Base-by-base conservation (phyloP, 1,140 invertebrate genomes). In the Bombus haemorrhoidalis region DNA sequence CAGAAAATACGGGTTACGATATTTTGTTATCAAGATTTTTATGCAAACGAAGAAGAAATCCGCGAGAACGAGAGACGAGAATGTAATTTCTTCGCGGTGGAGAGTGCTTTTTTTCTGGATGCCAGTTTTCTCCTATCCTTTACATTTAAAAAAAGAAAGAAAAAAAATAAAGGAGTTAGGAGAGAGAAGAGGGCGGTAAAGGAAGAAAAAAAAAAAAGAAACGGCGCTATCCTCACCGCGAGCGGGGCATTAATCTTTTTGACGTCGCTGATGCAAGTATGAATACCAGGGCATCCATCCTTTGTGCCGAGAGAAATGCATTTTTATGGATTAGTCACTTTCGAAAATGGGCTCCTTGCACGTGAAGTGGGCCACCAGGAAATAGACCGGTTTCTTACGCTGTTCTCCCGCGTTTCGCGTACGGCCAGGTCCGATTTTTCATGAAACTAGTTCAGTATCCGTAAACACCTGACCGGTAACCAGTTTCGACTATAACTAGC, bases 321-420 rank as follows among this genome's bases (percentile, higher is more conserved):
- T 85, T 85, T 85, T 85, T 85, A 85, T 85, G 83, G 83, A 85
- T 85, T 85, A 85, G 83, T 85, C 83, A 85, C 83, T 85, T 80
- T 68, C 57, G 57, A 74, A 81, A 85, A 85, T 85, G 83, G 81
- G 83, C 81, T 85, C 78, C 71, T 71, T 37, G 47, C 64, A 4
- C 83, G 77, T 47, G 69, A 80, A 79, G 68, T 79, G 76, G 73
- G 43, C 37, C 75, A 72, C 28, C 66, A 37, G 37, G 25, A 34
- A 79, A 85, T 72, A 72, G 78, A 80, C 75, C 47, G 34, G 53
- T 32, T 34, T 37, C n/a, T 64, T 53, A n/a, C 57, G 18, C 18
- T 53, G 5, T 53, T 53, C 18, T 53, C 0, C 1, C 18, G 22
- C 68, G 68, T 39, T 69, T 25, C 34, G 71, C 2, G 69, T 22